Base-by-base conservation (phyloP, 2,797 vertebrate genomes). In the Hoplostethus atlanticus region DNA sequence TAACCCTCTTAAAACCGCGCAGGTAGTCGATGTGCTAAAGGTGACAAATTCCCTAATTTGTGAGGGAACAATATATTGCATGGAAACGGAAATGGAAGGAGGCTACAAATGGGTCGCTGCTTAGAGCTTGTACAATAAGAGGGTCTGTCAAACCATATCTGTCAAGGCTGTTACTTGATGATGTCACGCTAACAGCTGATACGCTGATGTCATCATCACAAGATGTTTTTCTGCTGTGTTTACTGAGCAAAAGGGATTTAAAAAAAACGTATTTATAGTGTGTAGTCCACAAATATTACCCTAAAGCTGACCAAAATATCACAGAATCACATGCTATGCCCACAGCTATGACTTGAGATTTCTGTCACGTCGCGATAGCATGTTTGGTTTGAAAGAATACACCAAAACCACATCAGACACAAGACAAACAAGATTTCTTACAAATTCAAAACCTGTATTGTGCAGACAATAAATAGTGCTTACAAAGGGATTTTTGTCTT, bases 401-500 rank as follows among this genome's bases (percentile, higher is more conserved):
- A 36, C 4, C 9, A 31, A 51, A 70, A 36, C 17, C 15, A 55
- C 30, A 21, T 36, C 11, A 12, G 9, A 90, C 77, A 85, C 56
- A 80, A 73, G 30, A 90, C 81, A 87, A 66, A 67, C 47, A 68
- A 69, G 5, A 59, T 46, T 88, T 90, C 80, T 84, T 93, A 93
- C 88, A 93, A 96, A 95, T 92, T 87, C 87, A 93, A 94, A 93
- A 93, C 80, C 94, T 97, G 95, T 96, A 96, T 95, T 97, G 95
- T 96, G 96, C 95, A 96, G 96, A 98, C 96, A 94, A 95, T 95
- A 97, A 95, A 96, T 96, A 96, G 93, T 95, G 90, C 93, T 96
- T 97, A 97, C 96, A 97, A 98, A 97, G 94, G 89, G 91, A 89
- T 91, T 83, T 84, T 61, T 81, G 76, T 89, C 88, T 71, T 58